These are phyloP conservation scores for Sebastes elongatus DNA, from an alignment of 2,797 vertebrate genomes.

Conservation along the genomic window DNA sequence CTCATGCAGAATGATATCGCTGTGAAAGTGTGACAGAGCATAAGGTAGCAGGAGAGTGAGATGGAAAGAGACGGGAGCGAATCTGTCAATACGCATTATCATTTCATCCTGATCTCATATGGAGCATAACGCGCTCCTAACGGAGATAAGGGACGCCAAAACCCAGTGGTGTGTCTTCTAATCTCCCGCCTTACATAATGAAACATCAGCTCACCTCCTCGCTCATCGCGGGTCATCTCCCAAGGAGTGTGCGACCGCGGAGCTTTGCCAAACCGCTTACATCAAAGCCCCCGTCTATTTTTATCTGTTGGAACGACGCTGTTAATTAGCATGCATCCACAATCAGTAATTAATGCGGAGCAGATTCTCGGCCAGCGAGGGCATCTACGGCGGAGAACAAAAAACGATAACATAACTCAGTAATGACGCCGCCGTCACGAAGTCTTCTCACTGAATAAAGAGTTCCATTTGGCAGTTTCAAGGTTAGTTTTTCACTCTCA, in stretches of 20 bases:
- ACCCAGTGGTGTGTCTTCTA: slow-evolving; percentile 38
- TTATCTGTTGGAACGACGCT: slow-evolving; percentile 36
- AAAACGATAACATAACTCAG: slow-evolving; percentile 6
- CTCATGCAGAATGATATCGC: slow-evolving; percentile 53
- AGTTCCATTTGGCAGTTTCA: slow-evolving; percentile 40
- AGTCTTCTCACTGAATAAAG: slow-evolving; percentile 37
- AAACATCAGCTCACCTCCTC: slow-evolving; percentile 50
- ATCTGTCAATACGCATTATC: slow-evolving; percentile 60
- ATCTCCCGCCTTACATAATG: slow-evolving; percentile 48
- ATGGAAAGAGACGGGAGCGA: slow-evolving; percentile 10
- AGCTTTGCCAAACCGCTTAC: slow-evolving; percentile 15
- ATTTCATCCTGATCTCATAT: slow-evolving; percentile 46
- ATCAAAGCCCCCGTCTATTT: slow-evolving; percentile 54
- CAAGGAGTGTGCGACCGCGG: slow-evolving; percentile 35
- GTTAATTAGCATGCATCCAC: slow-evolving; percentile 57
- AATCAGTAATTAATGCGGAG: slow-evolving; percentile 59
- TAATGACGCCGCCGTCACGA: slow-evolving; percentile 25
- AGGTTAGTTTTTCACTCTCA: slow-evolving; percentile 49
- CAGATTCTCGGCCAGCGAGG: slow-evolving; percentile 34
- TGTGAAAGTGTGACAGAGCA: slow-evolving; percentile 50
- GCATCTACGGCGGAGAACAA: slow-evolving; percentile 11
- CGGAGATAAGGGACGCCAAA: slow-evolving; percentile 20
- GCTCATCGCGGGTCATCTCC: slow-evolving; percentile 55
- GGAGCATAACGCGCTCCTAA: slow-evolving; percentile 21
- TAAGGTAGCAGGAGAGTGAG: slow-evolving; percentile 19